These are phyloP conservation scores for Cichladusa arquata DNA, from an alignment of 2,113 vertebrate species.

Conservation along the genomic window DNA sequence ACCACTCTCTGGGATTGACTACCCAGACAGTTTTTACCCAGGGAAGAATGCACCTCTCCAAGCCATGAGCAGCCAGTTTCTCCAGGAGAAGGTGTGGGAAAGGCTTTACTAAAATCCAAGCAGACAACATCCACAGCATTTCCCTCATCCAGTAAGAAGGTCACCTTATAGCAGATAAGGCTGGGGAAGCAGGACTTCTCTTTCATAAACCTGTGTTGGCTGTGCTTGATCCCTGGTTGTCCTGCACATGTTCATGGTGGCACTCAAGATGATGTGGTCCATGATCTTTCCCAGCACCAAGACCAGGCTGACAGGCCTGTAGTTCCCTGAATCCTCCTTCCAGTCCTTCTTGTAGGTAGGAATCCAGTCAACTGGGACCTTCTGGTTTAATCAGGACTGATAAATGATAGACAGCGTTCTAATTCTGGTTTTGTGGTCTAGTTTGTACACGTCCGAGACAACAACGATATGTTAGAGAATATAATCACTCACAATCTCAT, in stretches of 20 bases:
- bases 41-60: background rate
- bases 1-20: background rate
- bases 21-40: background rate
- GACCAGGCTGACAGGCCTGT: background rate
- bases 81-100: background rate
- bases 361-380: background rate
- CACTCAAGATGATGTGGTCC: too few species aligned
- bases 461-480: background rate
- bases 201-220: background rate
- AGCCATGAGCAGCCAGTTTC: background rate
- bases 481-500: background rate
- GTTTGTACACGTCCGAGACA: background rate
- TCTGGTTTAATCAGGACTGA: background rate
- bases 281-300: background rate
- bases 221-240: background rate
- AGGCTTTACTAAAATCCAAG: background rate
- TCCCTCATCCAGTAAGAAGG: background rate
- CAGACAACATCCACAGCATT: background rate
- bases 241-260: background rate
- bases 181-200: background rate
- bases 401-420: background rate
- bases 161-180: background rate
- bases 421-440: background rate
- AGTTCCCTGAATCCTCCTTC: background rate
- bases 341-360: background rate